Base-by-base conservation (phyloP, 2,113 vertebrate species). In the Nothobranchius kuhntae region DNA sequence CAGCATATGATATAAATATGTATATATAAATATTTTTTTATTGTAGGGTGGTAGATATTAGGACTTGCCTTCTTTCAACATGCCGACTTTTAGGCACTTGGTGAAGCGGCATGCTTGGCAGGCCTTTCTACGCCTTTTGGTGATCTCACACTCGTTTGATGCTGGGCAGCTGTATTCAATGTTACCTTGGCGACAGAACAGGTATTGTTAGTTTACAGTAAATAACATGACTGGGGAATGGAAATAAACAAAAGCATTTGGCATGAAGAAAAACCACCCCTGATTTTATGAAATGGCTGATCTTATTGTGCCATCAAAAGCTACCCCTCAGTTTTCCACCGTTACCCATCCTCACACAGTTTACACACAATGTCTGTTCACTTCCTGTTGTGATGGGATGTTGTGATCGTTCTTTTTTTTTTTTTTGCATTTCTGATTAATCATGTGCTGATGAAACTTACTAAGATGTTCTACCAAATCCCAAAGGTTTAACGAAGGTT, bases 41-140 rank as follows among this genome's bases (percentile, higher is more conserved):
- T 40, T 5, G 9, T 40, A 40, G 38, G 38, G 38, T 9, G 9
- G 9, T 40, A 40, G 38, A 7, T 40, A 40, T 9, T 9, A 40
- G 61, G 46, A 15, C 56, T 87, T 71, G 96, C 95, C 95, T 91
- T 96, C 95, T 87, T 95, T 96, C 54, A 97, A 92, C 95, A 96
- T 97, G 93, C 95, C 95, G 78, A 97, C 95, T 89, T 95, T 95
- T 86, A 96, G 94, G 93, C 95, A 96, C 93, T 97, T 97, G 71
- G 95, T 97, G 86, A 97, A 97, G 81, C 95, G 95, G 73, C 95
- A 97, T 47, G 95, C 95, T 87, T 97, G 95, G 81, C 95, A 97
- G 40, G 95, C 95, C 91, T 97, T 97, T 83, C 95, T 92, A 76
- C 95, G 95, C 78, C 95, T 86, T 88, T 96, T 96, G 64, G 95